Base-by-base conservation (phyloP, 1,140 invertebrate genomes). In the Drosophila erecta region DNA sequence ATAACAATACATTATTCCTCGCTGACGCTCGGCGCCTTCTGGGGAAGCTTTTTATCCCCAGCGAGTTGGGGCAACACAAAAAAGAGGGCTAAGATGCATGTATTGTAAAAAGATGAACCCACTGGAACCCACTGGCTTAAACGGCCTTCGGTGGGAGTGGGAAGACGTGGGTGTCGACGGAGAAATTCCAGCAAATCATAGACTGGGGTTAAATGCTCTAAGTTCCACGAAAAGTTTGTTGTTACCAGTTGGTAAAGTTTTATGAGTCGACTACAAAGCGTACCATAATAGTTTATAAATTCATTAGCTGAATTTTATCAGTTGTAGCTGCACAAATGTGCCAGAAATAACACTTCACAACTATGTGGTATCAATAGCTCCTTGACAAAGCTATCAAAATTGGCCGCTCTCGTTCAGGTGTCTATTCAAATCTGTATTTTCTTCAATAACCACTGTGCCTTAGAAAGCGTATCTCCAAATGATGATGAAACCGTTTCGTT, bases 61-160 rank as follows among this genome's bases (percentile, higher is more conserved):
- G 24, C 20, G 37, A 47, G 44, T 24, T 51, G 47, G 53, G 38
- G 37, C 10, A 51, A 43, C 10, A 15, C 1, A 44, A 55, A 38
- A 41, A 56, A 8, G 8, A 15, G 20, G 38, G 41, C 14, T 14
- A 35, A 54, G 67, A 50, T 54, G 44, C 57, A 54, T 74, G 69
- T 71, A 50, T 61, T 62, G 71, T 74, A 47, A 73, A 71, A 43
- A 37, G 49, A 50, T 75, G 59, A 75, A 56, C 72, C 66, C 50
- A 47, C 17, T 70, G 66, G 59, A 75, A 56, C 72, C 66, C 50
- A 47, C 17, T 70, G 66, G 66, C 66, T 70, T 69, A 67, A 56
- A 56, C 35, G 41, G 43, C 33, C 50, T 62, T 64, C 27, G 8
- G 17, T n/a, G 20, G 35, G 35, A 44, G 44, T 17, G 12, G 4